Percentiles rank a stretch among this genome's conserved stretches.
These are phyloP conservation scores for Diarsia mendica DNA, from an alignment of 2,888 invertebrate species.

Conservation along the genomic window DNA sequence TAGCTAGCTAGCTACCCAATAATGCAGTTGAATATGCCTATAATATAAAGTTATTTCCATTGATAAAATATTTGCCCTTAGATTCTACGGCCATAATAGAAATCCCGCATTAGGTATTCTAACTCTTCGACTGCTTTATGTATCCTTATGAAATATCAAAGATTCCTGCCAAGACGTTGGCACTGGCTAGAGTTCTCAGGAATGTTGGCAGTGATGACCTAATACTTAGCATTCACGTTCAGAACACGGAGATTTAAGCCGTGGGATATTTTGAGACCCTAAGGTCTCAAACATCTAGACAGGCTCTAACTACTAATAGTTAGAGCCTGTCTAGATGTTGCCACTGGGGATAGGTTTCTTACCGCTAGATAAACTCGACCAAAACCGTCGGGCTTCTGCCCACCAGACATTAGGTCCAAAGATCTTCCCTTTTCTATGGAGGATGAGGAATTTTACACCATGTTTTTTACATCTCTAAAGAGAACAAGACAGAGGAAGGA, in stretches of 20 bases:
- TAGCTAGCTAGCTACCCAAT: no score
- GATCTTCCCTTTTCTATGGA: background rate
- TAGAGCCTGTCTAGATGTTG: background rate
- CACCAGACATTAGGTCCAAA: background rate
- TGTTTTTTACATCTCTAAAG: background rate
- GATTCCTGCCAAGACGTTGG: slow-evolving; percentile 21
- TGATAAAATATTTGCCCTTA: background rate
- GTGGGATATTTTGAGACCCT: slow-evolving; percentile 4
- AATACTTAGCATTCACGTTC: slow-evolving; percentile 13
- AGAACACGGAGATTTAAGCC: slow-evolving; percentile 3
- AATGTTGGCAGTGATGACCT: slow-evolving; percentile 39
- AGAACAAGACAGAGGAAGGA: no score
- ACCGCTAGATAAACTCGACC: background rate
- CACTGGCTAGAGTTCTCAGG: slow-evolving; percentile 4
- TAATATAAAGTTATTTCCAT: background rate
- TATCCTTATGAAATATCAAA: slow-evolving; percentile 9
- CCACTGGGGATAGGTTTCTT: background rate
- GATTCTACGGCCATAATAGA: background rate
- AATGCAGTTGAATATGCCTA: background rate
- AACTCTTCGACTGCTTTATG: background rate
- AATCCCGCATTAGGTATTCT: background rate
- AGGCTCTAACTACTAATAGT: background rate
- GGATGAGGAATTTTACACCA: background rate
- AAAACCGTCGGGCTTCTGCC: background rate
- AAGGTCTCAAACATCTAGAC: background rate